Evolutionary conservation across 1,140 invertebrate genomes (phyloP).

Genomic region (Trichonephila clavata): DNA sequence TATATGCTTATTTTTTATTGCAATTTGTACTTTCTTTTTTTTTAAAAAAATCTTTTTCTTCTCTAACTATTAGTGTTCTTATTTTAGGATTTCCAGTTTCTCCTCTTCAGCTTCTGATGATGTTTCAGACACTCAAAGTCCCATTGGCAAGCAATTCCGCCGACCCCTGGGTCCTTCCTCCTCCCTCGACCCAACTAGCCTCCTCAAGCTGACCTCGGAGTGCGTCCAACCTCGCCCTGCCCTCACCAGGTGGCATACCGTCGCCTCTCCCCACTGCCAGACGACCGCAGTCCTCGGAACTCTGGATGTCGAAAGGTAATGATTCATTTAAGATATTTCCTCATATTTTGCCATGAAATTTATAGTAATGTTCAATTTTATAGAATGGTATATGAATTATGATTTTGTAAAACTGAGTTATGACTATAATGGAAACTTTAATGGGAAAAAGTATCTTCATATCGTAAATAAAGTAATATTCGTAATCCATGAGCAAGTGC

Average conservation of each 20-base stretch:
- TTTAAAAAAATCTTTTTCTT: no score
- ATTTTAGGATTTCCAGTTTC: slow-evolving; percentile 68
- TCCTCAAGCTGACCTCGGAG: slow-evolving; percentile 50
- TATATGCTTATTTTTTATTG: no score
- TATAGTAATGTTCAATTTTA: no score
- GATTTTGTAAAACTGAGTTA: no score
- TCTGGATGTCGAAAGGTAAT: slow-evolving; percentile 35
- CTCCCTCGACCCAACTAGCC: slow-evolving; percentile 54
- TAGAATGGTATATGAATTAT: no score
- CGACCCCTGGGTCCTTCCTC: slow-evolving; percentile 62
- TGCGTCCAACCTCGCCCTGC: slow-evolving; percentile 56
- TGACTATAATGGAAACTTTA: no score
- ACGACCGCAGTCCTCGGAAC: slow-evolving; percentile 51
- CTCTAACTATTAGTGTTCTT: neutral
- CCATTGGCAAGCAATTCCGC: slow-evolving; percentile 2
- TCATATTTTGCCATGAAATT: no score
- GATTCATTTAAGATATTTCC: no score
- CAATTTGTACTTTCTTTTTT: no score
- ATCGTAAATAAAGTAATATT: no score
- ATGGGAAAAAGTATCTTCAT: no score
- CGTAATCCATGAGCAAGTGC: no score
- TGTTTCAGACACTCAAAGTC: neutral
- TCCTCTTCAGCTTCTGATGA: slow-evolving; percentile 57
- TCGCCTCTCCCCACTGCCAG: slow-evolving; percentile 42
- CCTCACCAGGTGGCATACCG: slow-evolving; percentile 68